These are phyloP conservation scores for Hyposoter dolosus DNA, from an alignment of 2,888 invertebrate genomes.

Conservation along the genomic window DNA sequence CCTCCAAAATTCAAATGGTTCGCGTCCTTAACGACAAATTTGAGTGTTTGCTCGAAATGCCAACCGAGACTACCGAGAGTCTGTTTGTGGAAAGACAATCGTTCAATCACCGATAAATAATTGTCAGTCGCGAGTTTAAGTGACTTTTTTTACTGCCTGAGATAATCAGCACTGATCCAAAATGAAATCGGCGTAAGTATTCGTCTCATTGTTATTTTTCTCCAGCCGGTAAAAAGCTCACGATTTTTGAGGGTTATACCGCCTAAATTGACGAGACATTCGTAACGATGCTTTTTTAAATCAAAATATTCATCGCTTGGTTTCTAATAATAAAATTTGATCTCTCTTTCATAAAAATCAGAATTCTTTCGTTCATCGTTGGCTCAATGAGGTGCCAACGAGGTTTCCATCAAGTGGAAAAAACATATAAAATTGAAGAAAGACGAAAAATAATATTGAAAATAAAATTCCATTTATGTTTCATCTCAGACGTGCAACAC, in stretches of 20 bases:
- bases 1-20: constrained; percentile 55
- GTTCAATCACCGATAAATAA: constrained; percentile 10
- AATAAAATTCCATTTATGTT: background rate
- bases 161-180: constrained; percentile 3
- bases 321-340: background rate
- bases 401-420: background rate
- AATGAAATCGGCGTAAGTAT: constrained; percentile 65
- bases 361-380: background rate
- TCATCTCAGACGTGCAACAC: constrained; percentile 78
- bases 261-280: constrained; percentile 31
- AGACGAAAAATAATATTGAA: background rate
- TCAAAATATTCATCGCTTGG: background rate
- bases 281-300: background rate
- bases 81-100: constrained; percentile 21
- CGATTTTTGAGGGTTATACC: constrained; percentile 55
- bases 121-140: background rate
- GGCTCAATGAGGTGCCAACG: too few relatives aligned
- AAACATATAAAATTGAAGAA: background rate
- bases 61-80: constrained; percentile 9
- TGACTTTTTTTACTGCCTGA: background rate
- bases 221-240: background rate
- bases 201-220: constrained; percentile 5
- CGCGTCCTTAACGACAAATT: constrained; percentile 63
- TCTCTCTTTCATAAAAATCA: background rate
- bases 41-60: constrained; percentile 27